phyloP scores from a whole-genome alignment of 2,888 invertebrate species.

The Disparrhopalites patrizii region DNA sequence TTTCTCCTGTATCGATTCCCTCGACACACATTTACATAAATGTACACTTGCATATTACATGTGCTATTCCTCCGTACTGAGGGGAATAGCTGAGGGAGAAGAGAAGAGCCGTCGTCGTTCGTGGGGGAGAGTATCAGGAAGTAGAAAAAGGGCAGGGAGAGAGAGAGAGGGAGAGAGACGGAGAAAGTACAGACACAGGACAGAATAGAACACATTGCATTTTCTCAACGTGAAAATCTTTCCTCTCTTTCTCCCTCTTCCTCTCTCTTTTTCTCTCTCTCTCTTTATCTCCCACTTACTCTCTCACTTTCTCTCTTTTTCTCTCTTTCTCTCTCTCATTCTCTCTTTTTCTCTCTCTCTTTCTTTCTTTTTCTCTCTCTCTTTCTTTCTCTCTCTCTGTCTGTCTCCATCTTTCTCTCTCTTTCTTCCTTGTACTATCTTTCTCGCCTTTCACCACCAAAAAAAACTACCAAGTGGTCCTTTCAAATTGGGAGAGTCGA shows the following conservation, averaged over 20 bases:
- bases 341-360: not conserved
- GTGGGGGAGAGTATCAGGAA: no score
- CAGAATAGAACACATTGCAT: not conserved
- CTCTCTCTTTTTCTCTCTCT: not conserved
- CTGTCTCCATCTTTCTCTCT: not conserved
- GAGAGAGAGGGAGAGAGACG: no score
- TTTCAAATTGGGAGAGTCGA: no score
- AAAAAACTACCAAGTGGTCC: no score
- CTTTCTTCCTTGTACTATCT: no score
- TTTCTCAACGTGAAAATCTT: conserved; percentile 9
- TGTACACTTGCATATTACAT: conserved; percentile 23
- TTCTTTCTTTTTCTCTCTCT: not conserved
- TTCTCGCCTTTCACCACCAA: no score
- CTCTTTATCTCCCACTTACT: not conserved
- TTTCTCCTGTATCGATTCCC: conserved; percentile 28
- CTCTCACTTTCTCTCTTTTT: not conserved
- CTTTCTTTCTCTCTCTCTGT: not conserved
- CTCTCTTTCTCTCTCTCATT: not conserved
- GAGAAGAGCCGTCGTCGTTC: no score
- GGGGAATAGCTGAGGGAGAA: no score
- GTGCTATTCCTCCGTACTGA: not conserved
- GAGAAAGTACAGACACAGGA: not conserved
- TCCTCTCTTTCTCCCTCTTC: not conserved
- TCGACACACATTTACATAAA: conserved; percentile 26
- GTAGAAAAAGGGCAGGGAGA: no score